Base-by-base conservation (phyloP, 2,888 invertebrate species). In the Schizotus pectinicornis region DNA sequence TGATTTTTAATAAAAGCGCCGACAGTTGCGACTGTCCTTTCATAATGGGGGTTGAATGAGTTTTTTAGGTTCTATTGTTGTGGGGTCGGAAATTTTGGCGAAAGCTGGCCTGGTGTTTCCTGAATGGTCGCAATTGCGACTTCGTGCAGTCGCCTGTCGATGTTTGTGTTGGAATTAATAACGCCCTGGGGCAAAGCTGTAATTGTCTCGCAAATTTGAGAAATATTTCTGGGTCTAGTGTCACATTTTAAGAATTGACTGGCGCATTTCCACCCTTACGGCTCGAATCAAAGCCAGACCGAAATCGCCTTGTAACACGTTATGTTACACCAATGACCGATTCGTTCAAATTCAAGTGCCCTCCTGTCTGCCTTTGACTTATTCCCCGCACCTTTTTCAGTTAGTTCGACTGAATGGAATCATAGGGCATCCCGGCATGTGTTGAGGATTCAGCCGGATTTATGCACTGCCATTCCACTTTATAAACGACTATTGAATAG, bases 301-400 rank as follows among this genome's bases (percentile, higher is more conserved):
- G 32, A 45, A 5, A 22, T 22, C 22, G 22, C 5, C 22, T 22
- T 22, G 22, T 34, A 53, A 46, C 37, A 53, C 43, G 46, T 53
- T 53, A 53, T 53, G 38, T 53, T 53, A 53, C 46, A 45, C 45
- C 52, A 14, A 53, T 46, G 45, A 41, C 41, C 50, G 50, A 50
- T 50, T 50, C 34, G 34, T 22, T 6, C 22, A 31, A 34, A 41
- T 34, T 50, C 41, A 41, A 50, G 50, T 34, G 8, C 22, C 22
- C 50, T 42, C 13, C 46, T 7, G 9, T 6, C 47, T 33, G 32
- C 30, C n/a, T 42, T 30, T 30, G 9, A 30, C n/a, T 42, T 42
- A n/a, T 7, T n/a, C 42, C 43, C n/a, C 11, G n/a, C 7, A 43
- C n/a, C 39, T 39, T 49, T 39, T 49, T 33, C 14, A 38, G 9